These are phyloP conservation scores for Theretra japonica DNA, from an alignment of 2,888 invertebrate species.

Conservation along the genomic window DNA sequence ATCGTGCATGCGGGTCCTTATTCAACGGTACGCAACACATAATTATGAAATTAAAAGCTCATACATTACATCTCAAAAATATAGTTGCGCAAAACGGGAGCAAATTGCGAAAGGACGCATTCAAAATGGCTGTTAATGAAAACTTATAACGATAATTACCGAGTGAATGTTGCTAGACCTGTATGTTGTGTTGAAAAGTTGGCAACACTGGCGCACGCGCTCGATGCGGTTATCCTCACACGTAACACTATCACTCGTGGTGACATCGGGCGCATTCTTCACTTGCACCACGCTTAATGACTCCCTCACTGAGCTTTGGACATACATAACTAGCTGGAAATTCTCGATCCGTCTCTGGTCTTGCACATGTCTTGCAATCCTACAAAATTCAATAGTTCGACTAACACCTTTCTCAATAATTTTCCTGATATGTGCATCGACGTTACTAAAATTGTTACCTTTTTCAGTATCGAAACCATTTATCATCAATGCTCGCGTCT, in stretches of 20 bases:
- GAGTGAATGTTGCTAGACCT: conserved; percentile 74
- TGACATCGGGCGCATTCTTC: conserved; percentile 16
- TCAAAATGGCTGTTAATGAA: conserved; percentile 65
- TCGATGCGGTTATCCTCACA: conserved; percentile 24
- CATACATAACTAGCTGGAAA: not conserved
- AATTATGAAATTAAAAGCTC: conserved; percentile 31
- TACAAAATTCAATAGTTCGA: no score
- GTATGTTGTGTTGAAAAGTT: conserved; percentile 70
- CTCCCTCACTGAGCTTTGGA: not conserved
- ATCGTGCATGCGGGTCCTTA: not conserved
- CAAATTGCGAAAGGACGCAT: conserved; percentile 48
- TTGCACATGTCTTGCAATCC: no score
- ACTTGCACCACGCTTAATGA: not conserved
- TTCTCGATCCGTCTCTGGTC: no score
- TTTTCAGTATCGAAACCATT: no score
- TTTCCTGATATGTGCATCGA: no score
- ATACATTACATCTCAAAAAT: conserved; percentile 36
- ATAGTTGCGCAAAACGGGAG: conserved; percentile 47
- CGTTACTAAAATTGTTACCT: no score
- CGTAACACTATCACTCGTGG: conserved; percentile 23
- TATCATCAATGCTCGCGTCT: no score
- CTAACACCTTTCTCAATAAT: no score
- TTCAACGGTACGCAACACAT: conserved; percentile 21
- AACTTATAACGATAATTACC: conserved; percentile 64
- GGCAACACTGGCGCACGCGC: conserved; percentile 37